Conservation (phyloP, 2,888 invertebrate species). For the Anodontia alba region DNA sequence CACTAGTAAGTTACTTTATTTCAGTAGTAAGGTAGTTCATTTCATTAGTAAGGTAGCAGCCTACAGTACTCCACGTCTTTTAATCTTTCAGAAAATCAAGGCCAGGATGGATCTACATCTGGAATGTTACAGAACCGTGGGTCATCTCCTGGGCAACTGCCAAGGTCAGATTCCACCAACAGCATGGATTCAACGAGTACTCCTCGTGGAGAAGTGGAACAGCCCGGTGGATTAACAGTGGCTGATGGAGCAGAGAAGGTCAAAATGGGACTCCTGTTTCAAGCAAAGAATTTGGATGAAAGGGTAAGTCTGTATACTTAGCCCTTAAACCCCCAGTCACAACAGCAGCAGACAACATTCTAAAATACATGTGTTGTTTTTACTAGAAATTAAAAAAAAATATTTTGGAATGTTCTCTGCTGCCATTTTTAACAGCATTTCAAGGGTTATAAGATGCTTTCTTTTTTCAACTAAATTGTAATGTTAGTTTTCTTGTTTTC, state of each 20-base stretch:
- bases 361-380: background rate
- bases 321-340: too few species aligned
- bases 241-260: constrained; percentile 72
- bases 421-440: too few species aligned
- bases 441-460: too few species aligned
- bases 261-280: constrained; percentile 74
- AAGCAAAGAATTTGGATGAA: constrained; percentile 76
- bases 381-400: background rate
- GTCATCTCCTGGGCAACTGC: constrained; percentile 36
- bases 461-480: too few species aligned
- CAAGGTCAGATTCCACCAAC: constrained; percentile 61
- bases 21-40: too few species aligned
- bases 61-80: too few species aligned
- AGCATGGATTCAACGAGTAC: constrained; percentile 62
- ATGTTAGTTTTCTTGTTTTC: too few species aligned
- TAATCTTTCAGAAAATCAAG: constrained; percentile 9
- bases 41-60: too few species aligned
- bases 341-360: too few species aligned
- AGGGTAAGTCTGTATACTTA: constrained; percentile 70
- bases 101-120: constrained; percentile 3
- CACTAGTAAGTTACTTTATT: too few species aligned
- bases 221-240: constrained; percentile 48
- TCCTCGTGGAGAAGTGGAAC: constrained; percentile 51
- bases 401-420: too few species aligned
- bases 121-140: constrained; percentile 33